Percentiles rank a stretch among this genome's conserved stretches.
phyloP scores from a whole-genome alignment of 1,140 invertebrate species.

The Melanaphis sacchari region DNA sequence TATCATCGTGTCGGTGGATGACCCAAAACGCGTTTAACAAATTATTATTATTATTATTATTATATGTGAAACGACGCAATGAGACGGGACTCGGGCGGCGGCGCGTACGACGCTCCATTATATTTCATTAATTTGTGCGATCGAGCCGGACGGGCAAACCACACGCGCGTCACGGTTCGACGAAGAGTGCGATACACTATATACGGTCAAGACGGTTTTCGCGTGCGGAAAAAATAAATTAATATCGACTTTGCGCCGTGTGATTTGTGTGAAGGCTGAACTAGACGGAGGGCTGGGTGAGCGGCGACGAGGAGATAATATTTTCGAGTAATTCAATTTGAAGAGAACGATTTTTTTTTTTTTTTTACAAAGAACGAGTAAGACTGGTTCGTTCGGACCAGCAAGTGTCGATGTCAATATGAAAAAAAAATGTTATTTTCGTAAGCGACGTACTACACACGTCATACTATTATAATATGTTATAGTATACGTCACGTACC shows the following conservation, averaged over 20 bases:
- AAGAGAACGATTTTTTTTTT: not conserved
- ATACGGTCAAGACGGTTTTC: not conserved
- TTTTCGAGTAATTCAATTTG: not conserved
- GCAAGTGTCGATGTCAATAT: not conserved
- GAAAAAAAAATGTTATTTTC: not conserved
- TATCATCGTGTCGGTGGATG: not conserved
- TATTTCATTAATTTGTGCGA: not conserved
- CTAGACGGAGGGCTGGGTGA: not conserved
- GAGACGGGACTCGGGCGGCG: not conserved
- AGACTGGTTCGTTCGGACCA: not conserved
- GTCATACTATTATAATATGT: not conserved
- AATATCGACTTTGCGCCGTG: not conserved
- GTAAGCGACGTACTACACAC: not conserved
- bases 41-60: no score
- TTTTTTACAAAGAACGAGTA: conserved; percentile 17
- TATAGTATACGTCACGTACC: not conserved
- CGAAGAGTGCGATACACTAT: not conserved
- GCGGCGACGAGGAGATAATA: not conserved
- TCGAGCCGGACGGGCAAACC: not conserved
- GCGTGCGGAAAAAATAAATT: not conserved
- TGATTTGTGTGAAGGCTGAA: not conserved
- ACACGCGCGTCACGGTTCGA: not conserved
- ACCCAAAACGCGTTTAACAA: not conserved
- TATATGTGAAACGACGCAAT: no score
- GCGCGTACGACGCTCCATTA: not conserved